Percentiles rank a stretch among this genome's conserved stretches.
Conservation (phyloP, 2,888 invertebrate genomes). For the Heliconius hortense region DNA sequence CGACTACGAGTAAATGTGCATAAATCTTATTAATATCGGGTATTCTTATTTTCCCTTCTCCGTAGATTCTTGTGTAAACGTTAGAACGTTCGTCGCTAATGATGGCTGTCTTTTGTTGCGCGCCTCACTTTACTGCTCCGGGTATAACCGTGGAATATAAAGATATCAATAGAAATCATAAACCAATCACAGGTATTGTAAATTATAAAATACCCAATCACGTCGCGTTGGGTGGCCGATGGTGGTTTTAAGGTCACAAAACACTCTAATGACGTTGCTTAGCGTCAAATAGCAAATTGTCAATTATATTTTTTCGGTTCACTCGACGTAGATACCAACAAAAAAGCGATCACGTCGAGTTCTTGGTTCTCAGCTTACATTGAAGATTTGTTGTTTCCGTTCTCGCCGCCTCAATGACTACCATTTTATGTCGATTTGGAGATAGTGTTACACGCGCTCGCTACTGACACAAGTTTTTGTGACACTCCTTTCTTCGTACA, state of each 20-base stretch:
- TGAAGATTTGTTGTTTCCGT: conserved; percentile 79
- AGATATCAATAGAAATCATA: conserved; percentile 57
- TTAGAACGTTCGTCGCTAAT: conserved; percentile 57
- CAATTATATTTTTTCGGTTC: conserved; percentile 51
- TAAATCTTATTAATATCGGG: conserved; percentile 75
- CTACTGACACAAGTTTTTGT: conserved; percentile 79
- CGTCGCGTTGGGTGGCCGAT: conserved; percentile 69
- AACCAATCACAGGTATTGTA: conserved; percentile 71
- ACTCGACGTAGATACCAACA: conserved; percentile 53
- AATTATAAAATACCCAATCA: conserved; percentile 47
- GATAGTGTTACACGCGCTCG: conserved; percentile 80
- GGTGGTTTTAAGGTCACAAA: conserved; percentile 69
- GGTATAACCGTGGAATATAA: conserved; percentile 50
- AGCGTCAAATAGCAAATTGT: conserved; percentile 68
- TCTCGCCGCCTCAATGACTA: conserved; percentile 79
- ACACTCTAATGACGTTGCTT: conserved; percentile 57
- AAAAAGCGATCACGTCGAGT: conserved; percentile 69
- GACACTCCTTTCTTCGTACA: conserved; percentile 73
- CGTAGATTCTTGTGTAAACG: conserved; percentile 68
- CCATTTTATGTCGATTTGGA: conserved; percentile 80
- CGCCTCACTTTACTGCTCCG: conserved; percentile 39
- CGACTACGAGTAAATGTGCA: conserved; percentile 71
- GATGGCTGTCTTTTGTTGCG: conserved; percentile 56
- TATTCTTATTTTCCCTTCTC: conserved; percentile 74
- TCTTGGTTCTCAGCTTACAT: conserved; percentile 67